Conservation (phyloP, 2,113 vertebrate species). For the Pyxicephalus adspersus region DNA sequence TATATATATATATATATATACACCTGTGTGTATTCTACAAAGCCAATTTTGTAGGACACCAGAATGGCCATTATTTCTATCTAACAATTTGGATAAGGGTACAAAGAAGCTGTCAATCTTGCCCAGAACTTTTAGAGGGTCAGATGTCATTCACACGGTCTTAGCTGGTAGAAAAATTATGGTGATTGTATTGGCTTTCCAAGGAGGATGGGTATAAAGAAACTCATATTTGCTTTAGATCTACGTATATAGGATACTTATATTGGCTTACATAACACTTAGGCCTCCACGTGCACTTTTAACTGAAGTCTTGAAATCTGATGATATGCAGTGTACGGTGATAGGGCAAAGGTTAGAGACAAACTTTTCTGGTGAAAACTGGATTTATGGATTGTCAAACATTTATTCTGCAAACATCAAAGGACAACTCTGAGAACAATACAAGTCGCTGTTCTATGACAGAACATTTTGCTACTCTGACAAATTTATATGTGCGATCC, state of each 20-base stretch:
- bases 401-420: slow-evolving; percentile 33
- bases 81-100: no score
- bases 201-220: slow-evolving; percentile 24
- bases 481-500: neutral
- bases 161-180: slow-evolving; percentile 60
- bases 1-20: no score
- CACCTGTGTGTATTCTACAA: no score
- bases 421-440: slow-evolving; percentile 3
- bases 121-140: no score
- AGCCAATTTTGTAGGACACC: no score
- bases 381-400: slow-evolving; percentile 30
- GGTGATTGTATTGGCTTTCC: slow-evolving; percentile 57
- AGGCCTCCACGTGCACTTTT: slow-evolving; percentile 66
- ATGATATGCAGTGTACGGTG: slow-evolving; percentile 6
- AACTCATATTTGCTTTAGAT: slow-evolving; percentile 62
- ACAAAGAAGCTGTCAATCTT: no score
- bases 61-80: no score
- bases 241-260: slow-evolving; percentile 59
- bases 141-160: slow-evolving; percentile 61
- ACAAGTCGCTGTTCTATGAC: neutral
- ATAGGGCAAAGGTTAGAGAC: slow-evolving; percentile 50
- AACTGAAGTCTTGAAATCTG: slow-evolving; percentile 46
- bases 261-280: slow-evolving; percentile 63
- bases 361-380: slow-evolving; percentile 41
- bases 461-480: neutral